Conservation (phyloP, 2,888 invertebrate species). For the Bombylius discolor region DNA sequence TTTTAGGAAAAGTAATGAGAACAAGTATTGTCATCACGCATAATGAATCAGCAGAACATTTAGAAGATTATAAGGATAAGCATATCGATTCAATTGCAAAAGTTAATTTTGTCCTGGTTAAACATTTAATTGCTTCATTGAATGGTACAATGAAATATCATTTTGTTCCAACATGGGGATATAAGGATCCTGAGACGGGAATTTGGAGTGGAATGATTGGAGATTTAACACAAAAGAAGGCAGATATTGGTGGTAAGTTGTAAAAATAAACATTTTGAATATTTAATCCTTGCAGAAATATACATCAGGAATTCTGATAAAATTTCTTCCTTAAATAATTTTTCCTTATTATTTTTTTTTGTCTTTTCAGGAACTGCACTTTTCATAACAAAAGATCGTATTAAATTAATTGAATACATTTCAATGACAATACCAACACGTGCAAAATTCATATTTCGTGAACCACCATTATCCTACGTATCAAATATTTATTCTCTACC, state of each 20-base stretch:
- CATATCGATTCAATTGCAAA: constrained; percentile 50
- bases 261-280: too few species aligned
- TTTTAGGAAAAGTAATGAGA: constrained; percentile 21
- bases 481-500: constrained; percentile 54
- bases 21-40: constrained; percentile 29
- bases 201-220: constrained; percentile 47
- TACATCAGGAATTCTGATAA: too few species aligned
- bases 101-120: constrained; percentile 45
- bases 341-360: too few species aligned
- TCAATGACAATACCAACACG: constrained; percentile 42
- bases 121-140: constrained; percentile 42
- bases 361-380: constrained; percentile 23
- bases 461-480: constrained; percentile 50
- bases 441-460: constrained; percentile 49
- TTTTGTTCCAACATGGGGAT: constrained; percentile 47
- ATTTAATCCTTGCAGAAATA: too few species aligned
- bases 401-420: constrained; percentile 40
- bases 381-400: constrained; percentile 29
- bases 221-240: constrained; percentile 41
- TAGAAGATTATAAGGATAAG: constrained; percentile 35
- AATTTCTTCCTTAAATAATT: too few species aligned
- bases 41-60: constrained; percentile 33
- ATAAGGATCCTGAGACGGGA: constrained; percentile 39
- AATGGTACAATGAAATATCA: constrained; percentile 42
- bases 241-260: constrained; percentile 40